These are phyloP conservation scores for Picus viridis DNA, from an alignment of 2,797 vertebrate species.

Conservation along the genomic window DNA sequence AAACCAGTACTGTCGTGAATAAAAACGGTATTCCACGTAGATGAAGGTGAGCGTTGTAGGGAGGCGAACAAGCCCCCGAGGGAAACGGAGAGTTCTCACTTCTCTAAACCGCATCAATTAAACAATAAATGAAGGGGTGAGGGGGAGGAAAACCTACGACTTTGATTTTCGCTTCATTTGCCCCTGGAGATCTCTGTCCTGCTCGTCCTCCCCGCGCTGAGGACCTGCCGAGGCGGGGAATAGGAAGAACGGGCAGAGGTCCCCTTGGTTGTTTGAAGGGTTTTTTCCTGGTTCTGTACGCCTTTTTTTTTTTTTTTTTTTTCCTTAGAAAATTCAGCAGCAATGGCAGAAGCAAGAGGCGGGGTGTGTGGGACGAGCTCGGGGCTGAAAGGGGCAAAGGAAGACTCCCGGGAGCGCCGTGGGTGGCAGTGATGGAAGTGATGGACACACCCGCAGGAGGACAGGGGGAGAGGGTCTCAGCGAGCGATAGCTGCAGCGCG, in stretches of 20 bases:
- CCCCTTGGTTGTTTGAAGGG: too few species aligned
- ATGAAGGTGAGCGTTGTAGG: background rate
- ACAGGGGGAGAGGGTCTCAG: too few species aligned
- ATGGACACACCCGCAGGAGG: too few species aligned
- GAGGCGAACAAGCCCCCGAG: background rate
- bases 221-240: background rate
- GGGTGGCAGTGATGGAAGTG: too few species aligned
- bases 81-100: background rate
- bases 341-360: background rate
- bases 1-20: background rate
- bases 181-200: accelerated
- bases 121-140: background rate
- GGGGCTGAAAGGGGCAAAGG: too few species aligned
- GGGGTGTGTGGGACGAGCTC: background rate
- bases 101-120: background rate
- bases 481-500: too few species aligned
- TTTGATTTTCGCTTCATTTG: background rate
- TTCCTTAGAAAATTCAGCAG: background rate
- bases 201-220: accelerated
- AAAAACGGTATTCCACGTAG: background rate
- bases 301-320: background rate
- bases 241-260: background rate
- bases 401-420: background rate
- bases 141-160: accelerated
- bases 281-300: background rate